Evolutionary conservation across 2,113 vertebrate genomes (phyloP), one percentile per base, ranked within the genome.

Genomic region (Leiothrix lutea): DNA sequence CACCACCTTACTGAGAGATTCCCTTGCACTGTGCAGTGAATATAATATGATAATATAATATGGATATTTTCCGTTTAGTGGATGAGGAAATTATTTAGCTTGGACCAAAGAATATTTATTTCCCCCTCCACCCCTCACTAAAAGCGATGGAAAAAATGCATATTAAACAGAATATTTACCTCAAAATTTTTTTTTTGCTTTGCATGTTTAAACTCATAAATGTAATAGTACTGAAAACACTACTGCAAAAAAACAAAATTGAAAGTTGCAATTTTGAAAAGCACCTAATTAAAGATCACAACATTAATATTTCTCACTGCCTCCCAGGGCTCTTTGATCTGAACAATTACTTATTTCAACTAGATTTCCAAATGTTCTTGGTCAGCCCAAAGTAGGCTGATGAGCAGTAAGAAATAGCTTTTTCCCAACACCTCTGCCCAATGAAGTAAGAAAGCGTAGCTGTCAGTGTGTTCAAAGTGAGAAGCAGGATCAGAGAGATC

Each of bases 401-500:
- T 2, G 19, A 75, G 78, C 9, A 9, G 45, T 75, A 61, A 86
- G 60, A 88, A 88, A 70, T 25, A 58, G 36, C 25, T 85, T 78
- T 95, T 80, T 47, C 58, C 51, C 51, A 57, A 1, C 60, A 64
- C 22, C 23, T 16, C 29, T 78, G 36, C 36, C 66, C 88, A 36
- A 31, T 4, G 40, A 64, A 84, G 70, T 50, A 85, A n/a, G 58
- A 58, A 73, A 75, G 45, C 4, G 11, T n/a, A 71, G 48, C 72
- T 83, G 45, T 60, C 80, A 66, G 31, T 45, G 8, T n/a, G 65
- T 44, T 94, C 57, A 79, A 83, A 93, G 81, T 11, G 23, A 53
- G 72, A 92, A 80, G 61, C 67, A 60, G 47, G 78, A 90, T 90
- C 80, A 88, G 67, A 58, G 85, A 90, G 79, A 96, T 83, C 82